phyloP scores from a whole-genome alignment of 2,888 invertebrate species.

The Scelioninae gen. 1 region DNA sequence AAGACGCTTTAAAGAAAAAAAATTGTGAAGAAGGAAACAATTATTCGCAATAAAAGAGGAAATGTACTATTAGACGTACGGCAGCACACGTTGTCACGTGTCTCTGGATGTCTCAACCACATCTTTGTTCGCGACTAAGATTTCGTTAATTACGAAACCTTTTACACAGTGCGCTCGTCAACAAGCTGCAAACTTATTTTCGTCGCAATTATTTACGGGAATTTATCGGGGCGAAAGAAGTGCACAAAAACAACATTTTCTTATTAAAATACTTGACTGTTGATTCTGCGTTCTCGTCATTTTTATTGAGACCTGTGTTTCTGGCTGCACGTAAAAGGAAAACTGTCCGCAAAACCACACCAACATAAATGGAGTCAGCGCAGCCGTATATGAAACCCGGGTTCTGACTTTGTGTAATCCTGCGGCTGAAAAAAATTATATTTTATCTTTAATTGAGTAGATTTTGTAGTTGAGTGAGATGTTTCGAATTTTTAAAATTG shows the following conservation, averaged over 20 bases:
- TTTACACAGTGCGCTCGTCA: conserved; percentile 20
- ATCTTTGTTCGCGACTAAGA: conserved; percentile 33
- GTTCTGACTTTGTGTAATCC: conserved; percentile 55
- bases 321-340: conserved; percentile 49
- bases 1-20: conserved; percentile 60
- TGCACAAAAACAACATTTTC: conserved; percentile 51
- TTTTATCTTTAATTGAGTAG: conserved; percentile 64
- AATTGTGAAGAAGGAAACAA: conserved; percentile 58
- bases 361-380: conserved; percentile 53
- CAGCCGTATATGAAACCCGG: conserved; percentile 20
- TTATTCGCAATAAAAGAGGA: conserved; percentile 50
- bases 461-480: conserved; percentile 64
- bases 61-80: conserved; percentile 46
- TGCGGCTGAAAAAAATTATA: conserved; percentile 52
- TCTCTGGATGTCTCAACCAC: conserved; percentile 15
- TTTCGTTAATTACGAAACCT: conserved; percentile 45
- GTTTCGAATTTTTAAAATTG: conserved; percentile 65
- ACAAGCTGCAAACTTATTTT: conserved; percentile 28
- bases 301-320: conserved; percentile 40
- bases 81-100: conserved; percentile 36
- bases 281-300: conserved; percentile 39
- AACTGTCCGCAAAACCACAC: conserved; percentile 37
- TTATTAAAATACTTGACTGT: conserved; percentile 55
- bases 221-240: conserved; percentile 19
- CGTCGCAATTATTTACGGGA: conserved; percentile 47